phyloP scores from a whole-genome alignment of 1,140 invertebrate species.

The Chironomus tepperi region DNA sequence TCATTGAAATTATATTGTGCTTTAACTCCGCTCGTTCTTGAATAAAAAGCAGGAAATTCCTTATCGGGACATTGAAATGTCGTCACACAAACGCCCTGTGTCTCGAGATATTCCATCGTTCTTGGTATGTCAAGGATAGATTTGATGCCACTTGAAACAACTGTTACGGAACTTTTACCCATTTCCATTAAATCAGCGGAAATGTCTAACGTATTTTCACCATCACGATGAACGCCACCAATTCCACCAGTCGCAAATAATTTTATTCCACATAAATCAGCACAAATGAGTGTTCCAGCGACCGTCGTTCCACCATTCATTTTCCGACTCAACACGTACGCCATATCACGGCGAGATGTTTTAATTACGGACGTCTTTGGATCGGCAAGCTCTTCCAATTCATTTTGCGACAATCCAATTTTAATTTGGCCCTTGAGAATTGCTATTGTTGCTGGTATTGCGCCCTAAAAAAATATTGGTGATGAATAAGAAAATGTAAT shows the following conservation, averaged over 20 bases:
- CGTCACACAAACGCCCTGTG: slow-evolving; percentile 84
- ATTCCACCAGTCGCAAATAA: slow-evolving; percentile 88
- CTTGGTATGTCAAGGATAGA: slow-evolving; percentile 92
- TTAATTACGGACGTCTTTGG: slow-evolving; percentile 50
- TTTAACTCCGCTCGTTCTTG: slow-evolving; percentile 52
- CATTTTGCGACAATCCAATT: slow-evolving; percentile 60
- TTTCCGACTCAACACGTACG: slow-evolving; percentile 59
- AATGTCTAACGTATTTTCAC: slow-evolving; percentile 77
- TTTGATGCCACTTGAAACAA: slow-evolving; percentile 93
- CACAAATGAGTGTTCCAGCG: slow-evolving; percentile 82
- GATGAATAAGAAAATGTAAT: not conserved
- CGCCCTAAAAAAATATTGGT: slow-evolving; percentile 50
- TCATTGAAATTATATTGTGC: slow-evolving; percentile 59
- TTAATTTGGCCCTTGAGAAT: slow-evolving; percentile 76
- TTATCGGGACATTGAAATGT: slow-evolving; percentile 45
- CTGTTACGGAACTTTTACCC: slow-evolving; percentile 73
- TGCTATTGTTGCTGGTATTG: slow-evolving; percentile 89
- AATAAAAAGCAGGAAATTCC: slow-evolving; percentile 87
- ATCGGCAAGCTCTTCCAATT: slow-evolving; percentile 55
- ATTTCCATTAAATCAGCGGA: slow-evolving; percentile 93
- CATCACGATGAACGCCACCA: slow-evolving; percentile 87
- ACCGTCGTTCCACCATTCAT: slow-evolving; percentile 92
- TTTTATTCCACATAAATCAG: slow-evolving; percentile 70
- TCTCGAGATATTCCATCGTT: slow-evolving; percentile 95
- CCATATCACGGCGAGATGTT: slow-evolving; percentile 79